These are phyloP conservation scores for Nycticryphes semicollaris DNA, from an alignment of 2,113 vertebrate genomes.

Conservation along the genomic window DNA sequence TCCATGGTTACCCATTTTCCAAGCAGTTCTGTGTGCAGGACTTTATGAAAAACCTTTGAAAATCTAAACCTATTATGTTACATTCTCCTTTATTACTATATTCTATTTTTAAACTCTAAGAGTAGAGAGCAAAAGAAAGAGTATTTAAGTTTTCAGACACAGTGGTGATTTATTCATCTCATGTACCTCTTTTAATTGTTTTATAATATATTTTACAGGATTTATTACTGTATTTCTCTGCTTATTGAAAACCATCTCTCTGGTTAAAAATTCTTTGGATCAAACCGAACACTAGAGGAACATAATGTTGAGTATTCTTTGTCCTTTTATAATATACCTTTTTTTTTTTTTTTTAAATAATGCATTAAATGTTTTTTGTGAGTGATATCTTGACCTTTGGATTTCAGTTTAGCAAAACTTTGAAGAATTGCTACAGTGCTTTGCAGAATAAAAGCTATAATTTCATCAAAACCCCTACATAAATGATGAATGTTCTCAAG, in stretches of 20 bases:
- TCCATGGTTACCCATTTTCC: not conserved
- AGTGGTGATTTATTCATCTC: not conserved
- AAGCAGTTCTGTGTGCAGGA: not conserved
- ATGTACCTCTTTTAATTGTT: not conserved
- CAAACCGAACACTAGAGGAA: not conserved
- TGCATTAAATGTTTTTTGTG: not conserved
- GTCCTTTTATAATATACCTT: not conserved
- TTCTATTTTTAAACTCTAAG: not conserved
- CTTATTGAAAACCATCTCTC: not conserved
- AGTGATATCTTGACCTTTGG: not conserved
- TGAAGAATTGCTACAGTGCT: not conserved
- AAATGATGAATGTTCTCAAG: not conserved
- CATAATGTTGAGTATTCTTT: not conserved
- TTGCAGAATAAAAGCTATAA: conserved; percentile 2
- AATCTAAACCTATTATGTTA: not conserved
- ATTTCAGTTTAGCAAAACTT: not conserved
- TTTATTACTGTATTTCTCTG: not conserved
- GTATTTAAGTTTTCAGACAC: not conserved
- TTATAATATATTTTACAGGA: not conserved
- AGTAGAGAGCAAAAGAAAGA: not conserved
- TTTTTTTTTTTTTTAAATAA: not conserved
- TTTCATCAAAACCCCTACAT: not conserved
- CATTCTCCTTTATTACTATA: not conserved
- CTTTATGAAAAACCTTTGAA: not conserved
- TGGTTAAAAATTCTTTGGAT: not conserved